A percentile compares a stretch with the other conserved stretches of the same genome.
Evolutionary conservation across 2,113 vertebrate species (phyloP).

Genomic region (Chitala chitala): DNA sequence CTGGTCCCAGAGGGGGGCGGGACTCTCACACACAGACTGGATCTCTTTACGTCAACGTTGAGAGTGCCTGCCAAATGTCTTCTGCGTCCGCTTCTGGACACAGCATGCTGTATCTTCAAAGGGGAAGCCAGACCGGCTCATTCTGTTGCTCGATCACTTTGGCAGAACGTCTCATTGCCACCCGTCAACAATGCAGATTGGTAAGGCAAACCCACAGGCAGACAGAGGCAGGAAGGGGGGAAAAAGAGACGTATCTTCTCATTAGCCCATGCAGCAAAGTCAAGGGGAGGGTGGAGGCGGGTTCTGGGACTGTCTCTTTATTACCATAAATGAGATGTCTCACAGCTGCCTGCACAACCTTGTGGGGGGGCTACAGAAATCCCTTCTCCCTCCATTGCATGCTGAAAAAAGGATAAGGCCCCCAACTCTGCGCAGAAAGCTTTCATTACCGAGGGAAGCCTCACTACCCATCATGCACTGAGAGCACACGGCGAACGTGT

Average conservation of each 20-base stretch:
- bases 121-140: conserved; percentile 6
- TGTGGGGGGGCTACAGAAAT: neutral
- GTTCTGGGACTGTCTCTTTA: no score
- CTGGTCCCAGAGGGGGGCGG: neutral
- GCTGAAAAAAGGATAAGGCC: neutral
- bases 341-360: neutral
- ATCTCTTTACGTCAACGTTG: no score
- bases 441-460: neutral
- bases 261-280: no score
- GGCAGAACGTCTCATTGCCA: conserved; percentile 29
- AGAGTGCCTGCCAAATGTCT: no score
- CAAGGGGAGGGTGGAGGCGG: no score
- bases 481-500: neutral
- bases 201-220: neutral
- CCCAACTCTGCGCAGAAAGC: neutral
- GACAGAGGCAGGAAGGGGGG: neutral
- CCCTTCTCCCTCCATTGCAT: neutral
- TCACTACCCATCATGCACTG: neutral
- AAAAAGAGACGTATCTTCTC: conserved; percentile 11
- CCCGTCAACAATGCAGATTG: neutral
- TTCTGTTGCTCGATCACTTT: conserved; percentile 38
- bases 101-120: conserved; percentile 33
- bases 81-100: no score
- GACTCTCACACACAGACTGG: neutral
- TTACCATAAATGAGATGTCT: conserved; percentile 8